Evolutionary conservation across 2,888 invertebrate species (phyloP).

Genomic region (Synanthedon myopaeformis): DNA sequence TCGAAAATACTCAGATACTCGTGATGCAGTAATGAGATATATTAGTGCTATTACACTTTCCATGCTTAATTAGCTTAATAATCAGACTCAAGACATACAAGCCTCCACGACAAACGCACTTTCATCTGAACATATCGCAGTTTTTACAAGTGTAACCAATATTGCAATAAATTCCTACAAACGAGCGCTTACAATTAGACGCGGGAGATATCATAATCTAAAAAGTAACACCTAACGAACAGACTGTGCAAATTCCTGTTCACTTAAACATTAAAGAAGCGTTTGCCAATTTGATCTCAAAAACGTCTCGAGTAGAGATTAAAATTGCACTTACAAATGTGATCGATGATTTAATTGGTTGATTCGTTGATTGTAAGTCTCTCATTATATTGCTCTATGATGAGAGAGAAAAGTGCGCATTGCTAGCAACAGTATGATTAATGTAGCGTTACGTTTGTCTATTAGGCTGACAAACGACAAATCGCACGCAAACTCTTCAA

Average conservation of each 20-base stretch:
- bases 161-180: not conserved
- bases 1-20: too few relatives aligned
- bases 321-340: not conserved
- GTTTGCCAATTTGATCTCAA: not conserved
- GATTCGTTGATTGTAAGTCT: not conserved
- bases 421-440: slow-evolving; percentile 20
- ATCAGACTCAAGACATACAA: too few relatives aligned
- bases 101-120: not conserved
- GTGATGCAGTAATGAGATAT: too few relatives aligned
- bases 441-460: slow-evolving; percentile 21
- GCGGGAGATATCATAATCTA: not conserved
- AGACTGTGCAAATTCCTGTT: not conserved
- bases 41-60: too few relatives aligned
- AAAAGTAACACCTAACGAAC: not conserved
- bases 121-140: not conserved
- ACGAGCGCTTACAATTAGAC: not conserved
- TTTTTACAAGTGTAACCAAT: not conserved
- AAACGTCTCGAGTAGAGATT: not conserved
- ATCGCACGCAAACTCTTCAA: slow-evolving; percentile 11
- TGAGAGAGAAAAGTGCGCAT: slow-evolving; percentile 20
- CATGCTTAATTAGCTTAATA: too few relatives aligned
- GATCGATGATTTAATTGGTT: not conserved
- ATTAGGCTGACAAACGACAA: not conserved
- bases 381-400: not conserved
- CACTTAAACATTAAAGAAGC: not conserved